Percentiles rank a stretch among this genome's conserved stretches.
These are phyloP conservation scores for Furnarius figulus DNA, from an alignment of 2,113 vertebrate species.

Conservation along the genomic window DNA sequence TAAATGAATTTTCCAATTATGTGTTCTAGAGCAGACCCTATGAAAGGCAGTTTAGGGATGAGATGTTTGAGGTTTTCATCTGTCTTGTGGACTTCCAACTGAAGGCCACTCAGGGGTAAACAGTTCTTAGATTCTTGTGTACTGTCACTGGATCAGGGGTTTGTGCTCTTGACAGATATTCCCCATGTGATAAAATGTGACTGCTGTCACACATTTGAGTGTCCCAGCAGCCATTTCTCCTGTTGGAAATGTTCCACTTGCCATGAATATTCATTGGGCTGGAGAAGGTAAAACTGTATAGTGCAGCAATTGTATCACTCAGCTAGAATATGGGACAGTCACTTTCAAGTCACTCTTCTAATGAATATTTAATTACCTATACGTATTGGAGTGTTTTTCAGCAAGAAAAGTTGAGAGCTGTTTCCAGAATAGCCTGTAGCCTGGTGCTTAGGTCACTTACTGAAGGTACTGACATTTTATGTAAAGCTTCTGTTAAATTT, in stretches of 20 bases:
- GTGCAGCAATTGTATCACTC: background rate
- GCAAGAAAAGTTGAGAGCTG: background rate
- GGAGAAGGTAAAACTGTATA: background rate
- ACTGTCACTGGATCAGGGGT: background rate
- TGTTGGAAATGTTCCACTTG: background rate
- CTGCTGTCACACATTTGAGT: background rate
- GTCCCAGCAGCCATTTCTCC: background rate
- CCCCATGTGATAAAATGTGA: background rate
- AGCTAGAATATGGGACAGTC: background rate
- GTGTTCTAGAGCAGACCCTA: background rate
- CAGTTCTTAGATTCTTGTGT: background rate
- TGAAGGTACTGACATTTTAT: background rate
- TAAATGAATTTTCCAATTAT: background rate
- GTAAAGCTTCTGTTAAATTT: background rate
- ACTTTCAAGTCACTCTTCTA: background rate
- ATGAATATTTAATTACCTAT: slow-evolving; percentile 30
- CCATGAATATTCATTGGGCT: slow-evolving; percentile 26
- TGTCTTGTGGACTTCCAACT: background rate
- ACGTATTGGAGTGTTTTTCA: background rate
- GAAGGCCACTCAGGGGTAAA: background rate
- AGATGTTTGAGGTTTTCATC: background rate
- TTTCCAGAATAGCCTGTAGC: background rate
- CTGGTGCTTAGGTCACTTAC: background rate
- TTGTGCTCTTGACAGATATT: background rate
- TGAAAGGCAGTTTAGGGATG: background rate